Base-by-base conservation (phyloP, 2,888 invertebrate species). In the Laothoe populi region DNA sequence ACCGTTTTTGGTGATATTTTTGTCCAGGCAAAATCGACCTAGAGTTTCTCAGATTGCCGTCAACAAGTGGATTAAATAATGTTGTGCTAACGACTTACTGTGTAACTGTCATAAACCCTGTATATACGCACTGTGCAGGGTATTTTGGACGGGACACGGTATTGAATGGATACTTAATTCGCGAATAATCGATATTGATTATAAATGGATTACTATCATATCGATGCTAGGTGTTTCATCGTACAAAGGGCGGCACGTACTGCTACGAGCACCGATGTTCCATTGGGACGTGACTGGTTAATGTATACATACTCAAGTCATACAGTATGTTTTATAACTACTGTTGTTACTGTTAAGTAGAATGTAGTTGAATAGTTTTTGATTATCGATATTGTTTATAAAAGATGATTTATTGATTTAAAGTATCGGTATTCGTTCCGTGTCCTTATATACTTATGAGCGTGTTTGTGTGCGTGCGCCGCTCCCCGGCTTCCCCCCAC, bases 381-480 rank as follows among this genome's bases (percentile, higher is more conserved):
- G 8, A 35, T 35, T 35, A 4, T 8, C 35, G 35, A 35, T 35
- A 13, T 38, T 13, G 13, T 38, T 13, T 10, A 13, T 31, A 31
- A 31, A 31, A 8, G 31, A 4, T 8, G 31, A 2, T 4, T 31
- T 26, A 26, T 26, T 26, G 26, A 7, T 8, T 38, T 38, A 38
- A 8, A 13, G 38, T 38, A 38, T 38, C 24, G 48, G 26, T 44
- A 44, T 1, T 24, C n/a, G 24, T 31, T n/a, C 23, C 7, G 49
- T 26, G 49, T 44, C 42, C 8, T 5, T 44, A 46, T 13, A 24
- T 46, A 4, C 19, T 44, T 42, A 16, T 53, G 49, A 31, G 53
- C 11, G 35, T 35, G 31, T 53, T 16, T 49, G 49, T 49, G n/a
- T 53, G 49, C 35, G 53, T 31, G 19, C 53, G 19, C 53, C 53